A percentile compares a stretch with the other conserved stretches of the same genome.
Evolutionary conservation across 2,888 invertebrate species (phyloP).

Genomic region (Therioaphis trifolii): DNA sequence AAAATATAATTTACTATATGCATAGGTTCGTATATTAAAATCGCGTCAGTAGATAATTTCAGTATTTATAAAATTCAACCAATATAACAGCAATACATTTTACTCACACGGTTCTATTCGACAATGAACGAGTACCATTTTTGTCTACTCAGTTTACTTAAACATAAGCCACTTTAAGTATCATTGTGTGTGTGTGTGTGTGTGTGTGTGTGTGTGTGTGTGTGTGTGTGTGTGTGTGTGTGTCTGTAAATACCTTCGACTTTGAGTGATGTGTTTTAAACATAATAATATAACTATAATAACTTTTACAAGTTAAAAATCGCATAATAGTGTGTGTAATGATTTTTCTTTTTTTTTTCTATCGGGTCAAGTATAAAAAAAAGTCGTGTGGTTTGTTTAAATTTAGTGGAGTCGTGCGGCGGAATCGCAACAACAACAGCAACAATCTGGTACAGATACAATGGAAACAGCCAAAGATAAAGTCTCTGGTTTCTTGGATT

Average conservation of each 20-base stretch:
- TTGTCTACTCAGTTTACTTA: too few species aligned
- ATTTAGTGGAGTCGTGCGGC: constrained; percentile 29
- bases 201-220: too few species aligned
- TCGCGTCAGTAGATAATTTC: too few species aligned
- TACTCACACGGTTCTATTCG: too few species aligned
- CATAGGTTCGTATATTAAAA: too few species aligned
- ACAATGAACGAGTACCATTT: not conserved
- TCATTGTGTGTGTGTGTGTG: too few species aligned
- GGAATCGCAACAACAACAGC: not conserved
- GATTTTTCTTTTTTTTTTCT: too few species aligned
- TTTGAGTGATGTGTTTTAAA: not conserved
- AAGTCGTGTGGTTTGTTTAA: constrained; percentile 37
- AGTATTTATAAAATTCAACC: too few species aligned
- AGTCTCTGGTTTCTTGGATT: not conserved
- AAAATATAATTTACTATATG: too few species aligned
- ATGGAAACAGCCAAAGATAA: not conserved
- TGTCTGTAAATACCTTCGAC: not conserved
- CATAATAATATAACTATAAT: not conserved
- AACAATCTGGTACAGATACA: not conserved
- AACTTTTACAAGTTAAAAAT: not conserved
- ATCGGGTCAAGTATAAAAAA: not conserved
- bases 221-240: too few species aligned
- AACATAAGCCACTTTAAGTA: too few species aligned
- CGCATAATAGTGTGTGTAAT: not conserved
- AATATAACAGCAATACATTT: too few species aligned